phyloP scores from a whole-genome alignment of 2,888 invertebrate species.

The Willowsia nigromaculata region DNA sequence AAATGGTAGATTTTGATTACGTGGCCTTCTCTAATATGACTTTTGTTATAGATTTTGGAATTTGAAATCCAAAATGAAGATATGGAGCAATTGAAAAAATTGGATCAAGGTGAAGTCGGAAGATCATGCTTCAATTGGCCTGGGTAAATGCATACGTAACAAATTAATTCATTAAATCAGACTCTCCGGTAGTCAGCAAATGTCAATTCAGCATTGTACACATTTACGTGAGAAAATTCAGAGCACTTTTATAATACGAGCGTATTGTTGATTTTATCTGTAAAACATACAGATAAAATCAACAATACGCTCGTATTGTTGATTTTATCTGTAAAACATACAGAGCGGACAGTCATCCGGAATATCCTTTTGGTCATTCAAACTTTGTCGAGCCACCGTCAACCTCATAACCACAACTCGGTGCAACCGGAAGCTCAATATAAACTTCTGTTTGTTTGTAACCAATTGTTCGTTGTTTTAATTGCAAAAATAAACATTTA shows the following conservation, averaged over 20 bases:
- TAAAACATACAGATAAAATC: background rate
- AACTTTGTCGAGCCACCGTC: slow-evolving; percentile 22
- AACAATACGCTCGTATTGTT: background rate
- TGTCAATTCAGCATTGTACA: too few relatives aligned
- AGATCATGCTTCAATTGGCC: slow-evolving; percentile 83
- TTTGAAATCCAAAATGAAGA: slow-evolving; percentile 86
- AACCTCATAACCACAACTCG: slow-evolving; percentile 79
- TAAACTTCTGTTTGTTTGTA: too few relatives aligned
- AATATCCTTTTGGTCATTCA: slow-evolving; percentile 54
- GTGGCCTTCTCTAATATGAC: background rate
- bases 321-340: background rate
- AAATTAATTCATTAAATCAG: too few relatives aligned
- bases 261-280: slow-evolving; percentile 9
- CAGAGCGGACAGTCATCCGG: slow-evolving; percentile 63
- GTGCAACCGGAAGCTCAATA: slow-evolving; percentile 81
- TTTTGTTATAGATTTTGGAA: slow-evolving; percentile 83
- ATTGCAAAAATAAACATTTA: too few relatives aligned
- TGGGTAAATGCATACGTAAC: slow-evolving; percentile 64
- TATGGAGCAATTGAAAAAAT: slow-evolving; percentile 83
- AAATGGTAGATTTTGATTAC: background rate
- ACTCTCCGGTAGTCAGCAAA: too few relatives aligned
- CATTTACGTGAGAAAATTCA: too few relatives aligned
- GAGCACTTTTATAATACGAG: background rate
- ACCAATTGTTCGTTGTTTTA: too few relatives aligned
- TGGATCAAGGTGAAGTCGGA: slow-evolving; percentile 85